Conservation (phyloP, 2,113 vertebrate species). For the Elachura formosa region DNA sequence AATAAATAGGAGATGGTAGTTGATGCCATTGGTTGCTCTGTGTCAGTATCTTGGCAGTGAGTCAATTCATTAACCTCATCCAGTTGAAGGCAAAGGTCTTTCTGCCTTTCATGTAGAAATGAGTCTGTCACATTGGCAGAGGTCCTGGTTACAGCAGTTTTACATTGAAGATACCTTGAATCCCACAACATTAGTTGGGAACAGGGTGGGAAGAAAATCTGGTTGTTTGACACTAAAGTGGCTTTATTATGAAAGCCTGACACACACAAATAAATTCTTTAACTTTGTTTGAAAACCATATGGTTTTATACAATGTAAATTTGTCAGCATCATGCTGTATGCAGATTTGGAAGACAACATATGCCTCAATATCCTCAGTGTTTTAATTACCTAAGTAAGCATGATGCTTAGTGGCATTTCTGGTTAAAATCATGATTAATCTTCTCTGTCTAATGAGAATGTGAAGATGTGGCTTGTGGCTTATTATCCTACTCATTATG, state of each 20-base stretch:
- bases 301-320: not conserved
- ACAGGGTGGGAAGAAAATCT: not conserved
- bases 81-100: not conserved
- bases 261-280: not conserved
- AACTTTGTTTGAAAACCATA: not conserved
- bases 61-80: not conserved
- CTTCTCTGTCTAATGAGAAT: slow-evolving; percentile 56
- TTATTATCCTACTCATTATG: slow-evolving; percentile 67
- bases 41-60: not conserved
- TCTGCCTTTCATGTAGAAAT: not conserved
- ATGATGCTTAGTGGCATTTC: slow-evolving; percentile 57
- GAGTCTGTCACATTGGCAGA: not conserved
- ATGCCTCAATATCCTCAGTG: not conserved
- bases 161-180: not conserved
- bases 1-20: not conserved
- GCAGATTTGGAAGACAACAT: not conserved
- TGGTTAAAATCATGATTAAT: slow-evolving; percentile 68
- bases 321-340: not conserved
- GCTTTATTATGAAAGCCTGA: not conserved
- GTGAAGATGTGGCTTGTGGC: slow-evolving; percentile 49
- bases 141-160: not conserved
- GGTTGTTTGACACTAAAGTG: not conserved
- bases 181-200: not conserved
- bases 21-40: not conserved
- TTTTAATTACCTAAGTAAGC: slow-evolving; percentile 23